Evolutionary conservation across 2,797 vertebrate species (phyloP), one percentile per base, ranked within the genome.

Genomic region (Cirrhinus mrigala): DNA sequence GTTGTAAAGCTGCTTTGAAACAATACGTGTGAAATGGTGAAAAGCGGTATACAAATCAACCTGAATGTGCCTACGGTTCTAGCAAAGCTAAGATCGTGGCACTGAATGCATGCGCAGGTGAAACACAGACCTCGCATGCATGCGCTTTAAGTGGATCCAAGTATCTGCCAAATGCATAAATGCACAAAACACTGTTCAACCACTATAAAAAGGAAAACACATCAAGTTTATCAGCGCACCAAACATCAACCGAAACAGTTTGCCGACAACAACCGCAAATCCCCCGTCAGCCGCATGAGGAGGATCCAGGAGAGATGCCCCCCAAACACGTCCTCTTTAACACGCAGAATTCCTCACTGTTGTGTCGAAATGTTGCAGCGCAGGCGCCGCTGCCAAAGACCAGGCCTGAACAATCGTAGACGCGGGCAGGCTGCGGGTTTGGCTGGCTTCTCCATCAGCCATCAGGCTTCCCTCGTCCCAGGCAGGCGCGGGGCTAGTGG

Each of bases 301-400:
- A 93, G 92, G 87, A 85, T 91, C 92, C 94, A 94, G 91, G 90
- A 93, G 92, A 90, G 87, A 91, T 93, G 89, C 92, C 92, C 91
- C 93, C 91, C 90, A 94, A 94, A 95, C 88, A 94, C 92, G 93
- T 94, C 90, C 89, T 88, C 90, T 95, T 94, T 95, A 95, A 95
- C 95, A 92, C 93, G 87, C 83, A 91, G 91, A 92, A 95, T 94
- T 95, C 94, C 94, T 92, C 70, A 91, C 89, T 93, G 93, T 90
- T 91, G 92, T 94, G 94, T 94, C 90, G 92, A 95, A 95, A 95
- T 95, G 93, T 93, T 94, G 90, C 92, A 92, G 92, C 81, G 74
- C 88, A 90, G 93, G 86, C 82, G 91, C 86, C 87, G 89, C 87
- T 94, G 94, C 94, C 94, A 96, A 92, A 88, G 91, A 91, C 60